A percentile compares a stretch with the other conserved stretches of the same genome.
Conservation (phyloP, 2,797 vertebrate species). For the Pangasius djambal region DNA sequence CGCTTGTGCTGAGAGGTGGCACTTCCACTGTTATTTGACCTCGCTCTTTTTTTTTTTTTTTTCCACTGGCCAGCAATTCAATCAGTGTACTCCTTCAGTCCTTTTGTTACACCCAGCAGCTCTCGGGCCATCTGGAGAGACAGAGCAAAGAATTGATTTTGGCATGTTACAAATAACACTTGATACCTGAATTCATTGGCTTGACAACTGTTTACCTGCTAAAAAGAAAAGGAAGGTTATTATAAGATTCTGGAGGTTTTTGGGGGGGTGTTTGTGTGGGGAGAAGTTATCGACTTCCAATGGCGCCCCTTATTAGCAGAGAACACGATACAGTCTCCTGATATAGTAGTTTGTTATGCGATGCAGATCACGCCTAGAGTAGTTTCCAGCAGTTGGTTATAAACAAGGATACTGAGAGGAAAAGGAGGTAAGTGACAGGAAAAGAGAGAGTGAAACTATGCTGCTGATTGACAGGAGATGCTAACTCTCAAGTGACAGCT, state of each 20-base stretch:
- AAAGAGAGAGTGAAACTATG: background rate
- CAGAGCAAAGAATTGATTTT: slow-evolving; percentile 69
- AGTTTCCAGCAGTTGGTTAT: slow-evolving; percentile 13
- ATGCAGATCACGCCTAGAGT: slow-evolving; percentile 2
- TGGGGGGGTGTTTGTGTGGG: background rate
- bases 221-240: slow-evolving; percentile 59
- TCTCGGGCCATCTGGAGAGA: slow-evolving; percentile 64
- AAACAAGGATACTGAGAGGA: slow-evolving; percentile 29
- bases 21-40: slow-evolving; percentile 71
- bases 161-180: slow-evolving; percentile 72
- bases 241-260: slow-evolving; percentile 59
- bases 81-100: slow-evolving; percentile 59
- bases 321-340: slow-evolving; percentile 7
- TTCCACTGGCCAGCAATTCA: slow-evolving; percentile 60
- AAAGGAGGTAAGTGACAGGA: slow-evolving; percentile 20
- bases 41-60: slow-evolving; percentile 60
- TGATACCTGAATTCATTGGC: slow-evolving; percentile 70
- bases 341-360: slow-evolving; percentile 24
- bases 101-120: slow-evolving; percentile 72
- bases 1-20: slow-evolving; percentile 62
- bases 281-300: background rate
- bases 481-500: slow-evolving; percentile 57
- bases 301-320: slow-evolving; percentile 28
- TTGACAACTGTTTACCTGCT: slow-evolving; percentile 64
- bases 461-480: slow-evolving; percentile 39